Evolutionary conservation across 2,888 invertebrate genomes (phyloP), one percentile per base, ranked within the genome.

Genomic region (Hypsopygia costalis): DNA sequence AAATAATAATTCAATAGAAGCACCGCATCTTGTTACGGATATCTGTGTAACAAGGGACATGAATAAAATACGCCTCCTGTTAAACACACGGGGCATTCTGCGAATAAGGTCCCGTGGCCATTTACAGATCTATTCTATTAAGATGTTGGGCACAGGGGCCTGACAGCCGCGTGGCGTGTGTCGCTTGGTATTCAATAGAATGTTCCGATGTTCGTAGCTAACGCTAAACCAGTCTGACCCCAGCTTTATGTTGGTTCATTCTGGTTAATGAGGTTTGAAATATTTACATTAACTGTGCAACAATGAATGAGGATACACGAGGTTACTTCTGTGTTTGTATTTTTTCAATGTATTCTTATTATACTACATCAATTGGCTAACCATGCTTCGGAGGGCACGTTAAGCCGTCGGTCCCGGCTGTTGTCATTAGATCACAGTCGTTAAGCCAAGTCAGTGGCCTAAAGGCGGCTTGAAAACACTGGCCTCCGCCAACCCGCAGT

Each of bases 121-220:
- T 69, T 64, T 56, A 46, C 60, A 52, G 57, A 55, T 59, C 60
- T 72, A 86, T 86, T 59, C 60, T 72, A 86, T 86, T 83, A 81
- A 86, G 83, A 83, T 75, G 85, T 86, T 83, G 73, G 67, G 49
- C 56, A 2, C 6, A 25, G 25, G 25, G 57, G 46, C 51, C 55
- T 78, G 82, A 81, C 81, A 73, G 69, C 66, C 65, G 70, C 66
- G 71, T 68, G 62, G 66, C 62, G 63, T 59, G 56, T 51, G 55
- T 64, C 66, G 66, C 67, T 64, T 61, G 62, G 52, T 65, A 66
- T 69, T 77, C 69, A 76, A 80, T 79, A 69, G 75, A 71, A 75
- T 71, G 75, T 70, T 62, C 56, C 62, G 64, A 73, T 77, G 76
- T 74, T 69, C 62, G 49, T 53, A 49, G 52, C 45, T 16, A 16